Percentiles rank a stretch among this genome's conserved stretches.
phyloP scores from a whole-genome alignment of 2,113 vertebrate species.

The Dryoscopus gambensis region DNA sequence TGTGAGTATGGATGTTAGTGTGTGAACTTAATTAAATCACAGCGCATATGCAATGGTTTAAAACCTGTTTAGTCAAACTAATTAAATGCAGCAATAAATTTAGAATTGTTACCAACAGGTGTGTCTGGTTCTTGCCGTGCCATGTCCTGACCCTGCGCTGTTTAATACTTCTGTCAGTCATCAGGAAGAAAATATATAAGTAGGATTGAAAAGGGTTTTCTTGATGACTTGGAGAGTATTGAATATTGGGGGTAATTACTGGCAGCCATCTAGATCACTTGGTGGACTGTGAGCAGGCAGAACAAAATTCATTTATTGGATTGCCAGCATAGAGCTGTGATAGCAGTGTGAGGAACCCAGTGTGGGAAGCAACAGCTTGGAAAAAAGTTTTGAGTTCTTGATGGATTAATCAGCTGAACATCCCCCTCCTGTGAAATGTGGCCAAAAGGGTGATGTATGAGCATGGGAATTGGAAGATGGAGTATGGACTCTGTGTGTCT shows the following conservation, averaged over 20 bases:
- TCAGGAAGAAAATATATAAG: not conserved
- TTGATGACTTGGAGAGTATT: not conserved
- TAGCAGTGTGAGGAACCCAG: not conserved
- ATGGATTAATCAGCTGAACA: conserved; percentile 37
- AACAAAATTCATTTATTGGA: not conserved
- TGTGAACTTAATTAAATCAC: not conserved
- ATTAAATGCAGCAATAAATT: not conserved
- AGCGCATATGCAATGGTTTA: not conserved
- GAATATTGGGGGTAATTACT: not conserved
- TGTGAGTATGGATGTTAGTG: not conserved
- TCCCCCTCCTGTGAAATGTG: not conserved
- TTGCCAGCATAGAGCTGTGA: not conserved
- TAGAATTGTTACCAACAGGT: not conserved
- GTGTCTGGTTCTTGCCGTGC: not conserved
- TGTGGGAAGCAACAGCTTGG: conserved; percentile 33
- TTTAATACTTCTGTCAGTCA: not conserved
- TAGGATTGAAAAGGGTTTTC: not conserved
- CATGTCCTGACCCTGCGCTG: not conserved
- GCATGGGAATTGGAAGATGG: conserved; percentile 22
- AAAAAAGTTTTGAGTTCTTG: conserved; percentile 28
- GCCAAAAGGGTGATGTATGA: conserved; percentile 28
- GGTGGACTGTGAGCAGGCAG: conserved; percentile 6
- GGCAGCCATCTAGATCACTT: not conserved
- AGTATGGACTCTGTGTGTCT: not conserved
- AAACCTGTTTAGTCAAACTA: not conserved